Base-by-base conservation (phyloP, 2,797 vertebrate species). In the Leucoraja ocellata region DNA sequence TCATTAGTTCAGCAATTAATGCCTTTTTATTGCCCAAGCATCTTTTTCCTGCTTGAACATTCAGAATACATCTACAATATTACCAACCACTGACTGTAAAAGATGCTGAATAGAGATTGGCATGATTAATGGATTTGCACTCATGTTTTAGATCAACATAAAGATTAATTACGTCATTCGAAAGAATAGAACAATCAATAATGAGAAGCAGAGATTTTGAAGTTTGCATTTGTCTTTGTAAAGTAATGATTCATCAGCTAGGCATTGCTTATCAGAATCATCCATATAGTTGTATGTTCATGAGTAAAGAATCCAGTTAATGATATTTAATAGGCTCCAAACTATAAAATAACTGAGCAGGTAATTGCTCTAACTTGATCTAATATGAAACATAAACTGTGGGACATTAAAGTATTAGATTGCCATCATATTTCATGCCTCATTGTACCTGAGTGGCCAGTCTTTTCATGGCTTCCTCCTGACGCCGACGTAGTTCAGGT, bases 381-480 rank as follows among this genome's bases (percentile, higher is more conserved):
- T 77, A 39, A 58, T 28, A 86, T 63, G 46, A 61, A 93, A 93
- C 54, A 93, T 54, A 79, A 79, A 78, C 14, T n/a, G 18, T n/a
- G 28, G 16, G 71, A 77, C 10, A 78, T 79, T 68, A 58, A 11
- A 39, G 36, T 6, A 74, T 74, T 91, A 7, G 18, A 36, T 36
- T 21, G 21, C 84, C n/a, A 88, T 88, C 63, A 21, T n/a, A 91
- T 76, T 74, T 74, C 39, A 54, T 7, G 61, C 65, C 21, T 65
- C 36, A 7, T 4, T 14, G 0, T 97, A 99, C 99, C 98, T 99
- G 98, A 0, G 98, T 97, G 0, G 98, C 98, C 39, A 99, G 96
- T 93, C 98, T 97, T 94, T 98, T 95, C 98, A 99, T 99, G 94
- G 97, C 97, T 94, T 99, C 99, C 79, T 99, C 99, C 94, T 99